Percentiles rank a stretch among this genome's conserved stretches.
Conservation (phyloP, 2,113 vertebrate species). For the Malurus elegans region DNA sequence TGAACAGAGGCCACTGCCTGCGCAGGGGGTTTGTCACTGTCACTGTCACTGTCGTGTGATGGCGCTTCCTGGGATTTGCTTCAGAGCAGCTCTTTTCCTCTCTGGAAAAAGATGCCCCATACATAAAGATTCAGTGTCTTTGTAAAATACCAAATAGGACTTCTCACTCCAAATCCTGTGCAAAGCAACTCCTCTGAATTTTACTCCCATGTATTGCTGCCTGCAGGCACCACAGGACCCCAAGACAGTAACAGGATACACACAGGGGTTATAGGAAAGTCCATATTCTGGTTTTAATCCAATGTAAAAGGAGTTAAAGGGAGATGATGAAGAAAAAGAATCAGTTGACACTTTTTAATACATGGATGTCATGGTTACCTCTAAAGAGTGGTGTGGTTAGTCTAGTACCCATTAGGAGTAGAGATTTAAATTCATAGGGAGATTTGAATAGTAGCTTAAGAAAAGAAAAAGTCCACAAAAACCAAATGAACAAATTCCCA, state of each 20-base stretch:
- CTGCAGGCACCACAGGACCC: neutral
- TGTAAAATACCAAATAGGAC: neutral
- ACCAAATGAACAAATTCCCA: neutral
- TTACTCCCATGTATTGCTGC: neutral
- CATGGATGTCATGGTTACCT: neutral
- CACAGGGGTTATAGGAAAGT: neutral
- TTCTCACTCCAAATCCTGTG: neutral
- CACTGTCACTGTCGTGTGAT: accelerated
- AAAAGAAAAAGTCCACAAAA: neutral
- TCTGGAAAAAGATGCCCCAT: neutral
- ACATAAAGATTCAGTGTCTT: neutral
- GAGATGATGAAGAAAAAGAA: neutral
- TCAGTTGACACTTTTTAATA: neutral
- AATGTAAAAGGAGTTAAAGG: neutral
- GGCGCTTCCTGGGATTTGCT: neutral
- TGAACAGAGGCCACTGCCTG: neutral
- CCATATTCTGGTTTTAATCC: neutral
- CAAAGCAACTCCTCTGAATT: neutral
- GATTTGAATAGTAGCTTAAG: neutral
- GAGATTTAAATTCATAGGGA: neutral
- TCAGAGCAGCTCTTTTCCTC: neutral
- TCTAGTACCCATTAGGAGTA: neutral
- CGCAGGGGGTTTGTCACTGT: neutral
- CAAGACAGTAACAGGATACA: neutral
- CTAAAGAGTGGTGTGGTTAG: neutral